These are phyloP conservation scores for Balaenoptera acutorostrata DNA, from an alignment of 2,113 vertebrate species.

Conservation along the genomic window DNA sequence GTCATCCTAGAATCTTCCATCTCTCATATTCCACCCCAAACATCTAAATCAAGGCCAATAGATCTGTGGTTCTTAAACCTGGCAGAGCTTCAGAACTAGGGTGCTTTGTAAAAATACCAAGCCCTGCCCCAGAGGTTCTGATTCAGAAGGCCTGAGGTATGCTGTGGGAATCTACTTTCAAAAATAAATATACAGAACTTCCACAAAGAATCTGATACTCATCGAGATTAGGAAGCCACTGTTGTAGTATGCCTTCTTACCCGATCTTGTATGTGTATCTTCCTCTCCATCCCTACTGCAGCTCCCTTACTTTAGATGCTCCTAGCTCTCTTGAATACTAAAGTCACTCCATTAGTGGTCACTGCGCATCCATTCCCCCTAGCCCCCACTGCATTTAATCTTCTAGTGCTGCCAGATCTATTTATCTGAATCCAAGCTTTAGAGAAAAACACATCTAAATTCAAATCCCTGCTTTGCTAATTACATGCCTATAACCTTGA, in stretches of 20 bases:
- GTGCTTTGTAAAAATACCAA: not conserved
- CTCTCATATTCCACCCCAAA: not conserved
- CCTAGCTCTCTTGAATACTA: not conserved
- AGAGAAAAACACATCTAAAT: constrained; percentile 7
- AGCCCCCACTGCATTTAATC: not conserved
- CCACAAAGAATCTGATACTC: not conserved
- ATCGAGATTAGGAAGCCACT: not conserved
- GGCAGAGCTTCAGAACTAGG: not conserved
- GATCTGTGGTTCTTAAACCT: not conserved
- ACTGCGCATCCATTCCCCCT: not conserved
- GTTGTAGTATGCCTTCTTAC: not conserved
- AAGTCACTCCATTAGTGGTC: not conserved
- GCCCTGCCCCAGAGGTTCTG: not conserved
- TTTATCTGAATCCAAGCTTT: not conserved
- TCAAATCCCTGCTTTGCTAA: not conserved
- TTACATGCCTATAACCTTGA: not conserved
- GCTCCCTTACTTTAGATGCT: not conserved
- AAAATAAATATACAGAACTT: constrained; percentile 13
- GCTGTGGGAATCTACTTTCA: not conserved
- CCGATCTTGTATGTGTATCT: not conserved
- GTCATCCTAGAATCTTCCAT: not conserved
- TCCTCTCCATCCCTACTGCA: not conserved
- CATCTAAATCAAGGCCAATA: not conserved
- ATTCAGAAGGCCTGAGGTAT: not conserved
- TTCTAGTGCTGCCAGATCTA: not conserved